Evolutionary conservation across 2,888 invertebrate genomes (phyloP), one percentile per base, ranked within the genome.

Genomic region (Steromphala cineraria): DNA sequence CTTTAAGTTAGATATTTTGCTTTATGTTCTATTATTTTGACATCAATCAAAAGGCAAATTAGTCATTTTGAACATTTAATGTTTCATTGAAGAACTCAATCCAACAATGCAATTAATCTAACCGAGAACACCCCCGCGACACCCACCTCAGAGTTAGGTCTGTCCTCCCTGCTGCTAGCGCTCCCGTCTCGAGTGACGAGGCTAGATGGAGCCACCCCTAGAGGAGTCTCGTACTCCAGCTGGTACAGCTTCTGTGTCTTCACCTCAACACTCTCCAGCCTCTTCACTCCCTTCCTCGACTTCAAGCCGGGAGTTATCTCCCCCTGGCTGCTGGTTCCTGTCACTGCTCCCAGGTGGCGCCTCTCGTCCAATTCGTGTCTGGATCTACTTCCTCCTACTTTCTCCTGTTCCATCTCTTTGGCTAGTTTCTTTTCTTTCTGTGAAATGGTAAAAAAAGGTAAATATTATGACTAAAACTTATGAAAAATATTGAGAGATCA

Each of bases 401-500:
- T 71, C 0, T 71, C 71, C 17, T 71, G 71, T 17, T 36, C 31
- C 10, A 71, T 71, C 36, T 71, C 71, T 40, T 71, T 71, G 36
- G 40, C n/a, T 40, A 71, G 71, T 36, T 71, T 31, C 36, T 36
- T 71, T 71, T 71, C 71, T 40, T 71, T 71, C 71, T 71, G 71
- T 15, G 19, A 71, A 46, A 46, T 4, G 46, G 1, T 1, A 46
- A 46, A 10, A 46, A 46, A 5, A 5, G 46, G 13, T 8, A 46
- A 46, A 46, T 46, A 36, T 36, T 4, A 4, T 36, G 2, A 2
- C 7, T 36, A 7, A n/a, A n/a, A 36, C 7, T 36, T 2, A 7
- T 36, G 36, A 36, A 2, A 36, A 7, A 2, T 36, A 36, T 36
- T 36, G 36, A 36, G 2, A 36, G 7, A 36, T 36, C 36, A n/a